Base-by-base conservation (phyloP, 1,140 invertebrate species). In the Drosophila kohkoa region DNA sequence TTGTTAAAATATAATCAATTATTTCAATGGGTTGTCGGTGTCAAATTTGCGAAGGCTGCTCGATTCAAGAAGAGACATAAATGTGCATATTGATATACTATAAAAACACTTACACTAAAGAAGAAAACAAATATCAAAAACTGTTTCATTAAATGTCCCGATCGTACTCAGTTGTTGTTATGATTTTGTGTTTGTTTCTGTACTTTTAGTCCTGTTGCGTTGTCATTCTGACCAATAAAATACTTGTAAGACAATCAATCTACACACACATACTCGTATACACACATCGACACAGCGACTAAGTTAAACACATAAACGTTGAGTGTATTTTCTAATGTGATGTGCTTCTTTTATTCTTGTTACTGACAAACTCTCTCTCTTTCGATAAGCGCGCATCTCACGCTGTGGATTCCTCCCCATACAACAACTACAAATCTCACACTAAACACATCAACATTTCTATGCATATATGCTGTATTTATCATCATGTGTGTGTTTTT, bases 151-250 rank as follows among this genome's bases (percentile, higher is more conserved):
- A 69, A 82, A 79, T 87, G 76, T 87, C 82, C 82, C 81, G 66
- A 87, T 88, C 82, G 82, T 85, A 71, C 66, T 86, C 79, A 86
- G 67, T 89, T 65, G 80, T 89, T 86, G 55, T 68, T 86, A 80
- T 87, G 64, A 75, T 86, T 82, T 83, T 58, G 35, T 69, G 67
- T 89, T 89, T 72, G 51, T 66, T 77, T 77, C 77, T 77, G 54
- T 69, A 76, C 6, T 48, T 74, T 79, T 79, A 41, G 63, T 73
- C 66, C 46, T 81, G 81, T 83, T 83, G 73, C 81, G 62, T 85
- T 85, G 48, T 65, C 69, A 73, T 74, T 66, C 28, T 48, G 41
- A 68, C 16, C 20, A 43, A 79, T 49, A 67, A 51, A 60, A 48
- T 25, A 57, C 35, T 43, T 57, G 35, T 25, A 57, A 38, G 15